Percentiles rank a stretch among this genome's conserved stretches.
These are phyloP conservation scores for Nipponacmea schrenckii DNA, from an alignment of 2,888 invertebrate species.

Conservation along the genomic window DNA sequence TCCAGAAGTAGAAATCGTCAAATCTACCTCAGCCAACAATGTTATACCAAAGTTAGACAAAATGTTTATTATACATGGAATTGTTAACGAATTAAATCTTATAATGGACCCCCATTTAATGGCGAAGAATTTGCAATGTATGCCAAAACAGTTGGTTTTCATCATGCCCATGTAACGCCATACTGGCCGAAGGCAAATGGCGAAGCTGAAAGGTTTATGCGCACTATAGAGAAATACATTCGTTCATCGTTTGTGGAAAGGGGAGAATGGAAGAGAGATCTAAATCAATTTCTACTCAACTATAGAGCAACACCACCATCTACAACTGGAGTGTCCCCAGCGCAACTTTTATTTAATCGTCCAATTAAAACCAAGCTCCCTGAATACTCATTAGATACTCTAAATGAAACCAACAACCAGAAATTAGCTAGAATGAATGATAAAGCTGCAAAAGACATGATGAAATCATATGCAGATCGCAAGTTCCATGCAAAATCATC, in stretches of 20 bases:
- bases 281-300: no score
- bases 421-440: neutral
- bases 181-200: conserved; percentile 40
- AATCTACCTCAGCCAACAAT: conserved; percentile 23
- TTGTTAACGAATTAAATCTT: conserved; percentile 31
- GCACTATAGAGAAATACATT: neutral
- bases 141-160: conserved; percentile 18
- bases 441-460: neutral
- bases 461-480: neutral
- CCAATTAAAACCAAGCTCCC: neutral
- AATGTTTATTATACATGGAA: conserved; percentile 29
- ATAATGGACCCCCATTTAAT: conserved; percentile 35
- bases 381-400: neutral
- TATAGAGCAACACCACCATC: no score
- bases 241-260: neutral
- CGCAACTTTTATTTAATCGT: neutral
- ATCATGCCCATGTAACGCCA: conserved; percentile 33
- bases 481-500: neutral
- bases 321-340: neutral
- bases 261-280: no score
- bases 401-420: no score
- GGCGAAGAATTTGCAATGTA: conserved; percentile 24
- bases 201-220: conserved; percentile 37
- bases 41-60: conserved; percentile 30
- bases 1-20: conserved; percentile 33